Evolutionary conservation across 2,797 vertebrate genomes (phyloP).

Genomic region (Buphagus erythrorhynchus): DNA sequence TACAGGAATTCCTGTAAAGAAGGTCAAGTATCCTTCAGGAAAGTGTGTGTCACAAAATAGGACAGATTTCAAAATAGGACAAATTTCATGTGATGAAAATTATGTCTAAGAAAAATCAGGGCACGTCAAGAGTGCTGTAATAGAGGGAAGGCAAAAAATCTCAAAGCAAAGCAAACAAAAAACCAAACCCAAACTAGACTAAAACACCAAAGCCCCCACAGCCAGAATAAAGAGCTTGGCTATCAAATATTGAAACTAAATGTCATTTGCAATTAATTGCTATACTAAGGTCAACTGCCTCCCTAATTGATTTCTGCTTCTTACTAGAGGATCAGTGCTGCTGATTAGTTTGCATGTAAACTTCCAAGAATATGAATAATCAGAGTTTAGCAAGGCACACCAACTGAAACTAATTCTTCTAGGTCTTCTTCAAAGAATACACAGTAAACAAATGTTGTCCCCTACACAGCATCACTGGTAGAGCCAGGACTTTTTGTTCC

Average conservation of each 20-base stretch:
- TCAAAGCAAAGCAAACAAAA: not conserved
- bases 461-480: not conserved
- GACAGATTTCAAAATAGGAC: not conserved
- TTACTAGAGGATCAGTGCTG: not conserved
- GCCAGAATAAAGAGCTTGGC: not conserved
- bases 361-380: not conserved
- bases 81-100: conserved; percentile 31
- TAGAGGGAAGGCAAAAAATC: not conserved
- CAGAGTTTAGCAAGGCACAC: not conserved
- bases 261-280: conserved; percentile 15
- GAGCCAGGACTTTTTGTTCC: not conserved
- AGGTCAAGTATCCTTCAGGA: conserved; percentile 65
- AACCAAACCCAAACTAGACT: not conserved
- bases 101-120: conserved; percentile 60
- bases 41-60: conserved; percentile 62
- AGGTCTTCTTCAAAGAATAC: not conserved
- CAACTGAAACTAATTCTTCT: not conserved
- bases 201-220: not conserved
- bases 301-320: conserved; percentile 24
- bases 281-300: not conserved
- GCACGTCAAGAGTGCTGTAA: not conserved
- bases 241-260: not conserved
- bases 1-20: conserved; percentile 70
- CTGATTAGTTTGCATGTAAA: conserved; percentile 17
- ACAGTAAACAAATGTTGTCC: not conserved